Base-by-base conservation (phyloP, 2,888 invertebrate genomes). In the Hedya salicella region DNA sequence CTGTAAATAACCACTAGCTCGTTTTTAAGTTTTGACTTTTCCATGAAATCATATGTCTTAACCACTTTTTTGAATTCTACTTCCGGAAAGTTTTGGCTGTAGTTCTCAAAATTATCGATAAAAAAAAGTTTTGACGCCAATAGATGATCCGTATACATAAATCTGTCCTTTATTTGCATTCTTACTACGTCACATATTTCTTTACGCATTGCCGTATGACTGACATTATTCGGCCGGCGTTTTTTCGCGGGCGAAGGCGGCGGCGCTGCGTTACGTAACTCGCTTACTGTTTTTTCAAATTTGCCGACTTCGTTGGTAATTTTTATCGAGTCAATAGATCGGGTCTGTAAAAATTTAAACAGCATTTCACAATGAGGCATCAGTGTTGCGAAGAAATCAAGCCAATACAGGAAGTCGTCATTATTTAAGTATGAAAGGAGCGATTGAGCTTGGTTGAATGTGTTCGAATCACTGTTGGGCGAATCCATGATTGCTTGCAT, bases 221-320 rank as follows among this genome's bases (percentile, higher is more conserved):
- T 53, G 11, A 60, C 39, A 25, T 60, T 66, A 60, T 40, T 39
- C 16, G 53, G 65, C 39, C 65, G 52, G 17, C 50, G 49, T 66
- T 59, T 66, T 60, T 60, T 66, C 44, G n/a, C 11, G 25, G 65
- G 52, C 36, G 65, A 59, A 21, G 65, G 65, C 16, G 60, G 54
- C 13, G 62, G 39, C 5, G 5, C 44, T 13, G 56, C 52, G 17
- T 65, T 52, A 14, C 52, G n/a, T n/a, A n/a, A n/a, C n/a, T n/a
- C n/a, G n/a, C n/a, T n/a, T n/a, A n/a, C n/a, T n/a, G n/a, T n/a
- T n/a, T n/a, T n/a, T n/a, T n/a, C n/a, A n/a, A n/a, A n/a, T n/a
- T n/a, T n/a, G n/a, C n/a, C n/a, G n/a, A n/a, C n/a, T n/a, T n/a
- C n/a, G n/a, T n/a, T n/a, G n/a, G n/a, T n/a, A n/a, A n/a, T n/a